Evolutionary conservation across 53 echinoderm and acorn worm genomes (phyloP).

Genomic region (Glandiceps talaboti): DNA sequence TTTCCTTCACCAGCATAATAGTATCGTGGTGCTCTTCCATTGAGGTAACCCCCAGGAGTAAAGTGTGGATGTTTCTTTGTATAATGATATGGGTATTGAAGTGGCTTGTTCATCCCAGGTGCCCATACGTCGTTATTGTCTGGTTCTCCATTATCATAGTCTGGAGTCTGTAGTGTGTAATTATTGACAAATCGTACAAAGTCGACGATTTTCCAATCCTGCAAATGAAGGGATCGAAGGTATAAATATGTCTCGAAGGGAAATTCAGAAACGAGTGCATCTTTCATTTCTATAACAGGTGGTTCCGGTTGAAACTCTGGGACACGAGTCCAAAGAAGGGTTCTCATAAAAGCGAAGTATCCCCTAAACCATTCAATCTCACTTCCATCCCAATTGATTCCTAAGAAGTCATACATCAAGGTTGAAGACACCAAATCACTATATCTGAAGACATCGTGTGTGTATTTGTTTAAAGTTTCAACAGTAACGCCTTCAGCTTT

Average conservation of each 20-base stretch:
- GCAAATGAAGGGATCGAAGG: slow-evolving; percentile 34
- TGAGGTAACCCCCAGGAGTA: slow-evolving; percentile 40
- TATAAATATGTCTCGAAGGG: slow-evolving; percentile 64
- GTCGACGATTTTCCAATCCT: slow-evolving; percentile 29
- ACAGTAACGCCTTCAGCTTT: slow-evolving; percentile 11
- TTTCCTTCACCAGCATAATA: slow-evolving; percentile 47
- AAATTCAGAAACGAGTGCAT: slow-evolving; percentile 25
- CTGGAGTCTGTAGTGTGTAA: slow-evolving; percentile 29
- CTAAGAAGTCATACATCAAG: slow-evolving; percentile 41
- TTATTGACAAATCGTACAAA: slow-evolving; percentile 17
- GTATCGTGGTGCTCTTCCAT: slow-evolving; percentile 37
- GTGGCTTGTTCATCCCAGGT: slow-evolving; percentile 19
- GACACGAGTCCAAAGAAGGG: slow-evolving; percentile 27
- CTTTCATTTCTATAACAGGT: slow-evolving; percentile 38
- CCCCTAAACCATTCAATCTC: slow-evolving; percentile 30
- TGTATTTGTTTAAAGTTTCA: slow-evolving; percentile 24
- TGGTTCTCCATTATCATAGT: slow-evolving; percentile 13
- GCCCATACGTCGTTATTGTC: slow-evolving; percentile 50
- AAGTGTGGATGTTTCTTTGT: slow-evolving; percentile 47
- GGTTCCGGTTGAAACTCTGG: slow-evolving; percentile 51
- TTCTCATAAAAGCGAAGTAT: slow-evolving; percentile 49
- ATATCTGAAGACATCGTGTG: slow-evolving; percentile 9
- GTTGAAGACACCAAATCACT: slow-evolving; percentile 23
- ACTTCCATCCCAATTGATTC: slow-evolving; percentile 62
- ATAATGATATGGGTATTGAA: slow-evolving; percentile 47